phyloP scores from a whole-genome alignment of 2,113 vertebrate genomes.

The Alaudala cheleensis region DNA sequence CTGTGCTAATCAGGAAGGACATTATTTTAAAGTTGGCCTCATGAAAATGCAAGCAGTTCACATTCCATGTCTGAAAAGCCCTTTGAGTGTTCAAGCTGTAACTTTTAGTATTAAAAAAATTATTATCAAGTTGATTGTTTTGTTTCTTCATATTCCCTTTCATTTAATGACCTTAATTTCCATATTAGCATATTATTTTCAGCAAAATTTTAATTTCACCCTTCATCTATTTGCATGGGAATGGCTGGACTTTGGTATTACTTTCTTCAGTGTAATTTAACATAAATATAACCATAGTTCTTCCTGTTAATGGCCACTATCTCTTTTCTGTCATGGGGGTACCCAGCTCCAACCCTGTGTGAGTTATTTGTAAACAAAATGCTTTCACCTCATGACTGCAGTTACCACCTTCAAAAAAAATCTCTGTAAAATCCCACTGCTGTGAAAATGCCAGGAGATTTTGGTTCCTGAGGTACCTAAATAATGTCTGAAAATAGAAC shows the following conservation, averaged over 20 bases:
- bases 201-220: constrained; percentile 26
- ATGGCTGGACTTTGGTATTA: neutral
- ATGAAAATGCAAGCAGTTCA: constrained; percentile 50
- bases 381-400: neutral
- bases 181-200: constrained; percentile 11
- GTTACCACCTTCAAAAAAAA: neutral
- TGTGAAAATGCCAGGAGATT: neutral
- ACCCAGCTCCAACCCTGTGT: neutral
- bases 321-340: neutral
- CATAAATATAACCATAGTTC: neutral
- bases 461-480: neutral
- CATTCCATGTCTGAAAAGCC: constrained; percentile 20
- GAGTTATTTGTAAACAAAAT: neutral
- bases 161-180: constrained; percentile 34
- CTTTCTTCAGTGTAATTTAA: neutral
- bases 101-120: constrained; percentile 29
- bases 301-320: neutral
- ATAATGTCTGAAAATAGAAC: neutral
- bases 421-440: neutral
- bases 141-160: constrained; percentile 32
- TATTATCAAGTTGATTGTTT: constrained; percentile 24
- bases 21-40: constrained; percentile 57
- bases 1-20: constrained; percentile 63
- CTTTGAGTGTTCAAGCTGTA: constrained; percentile 18
- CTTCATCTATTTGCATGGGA: neutral